These are phyloP conservation scores for Euphydryas editha DNA, from an alignment of 2,888 invertebrate species.

Conservation along the genomic window DNA sequence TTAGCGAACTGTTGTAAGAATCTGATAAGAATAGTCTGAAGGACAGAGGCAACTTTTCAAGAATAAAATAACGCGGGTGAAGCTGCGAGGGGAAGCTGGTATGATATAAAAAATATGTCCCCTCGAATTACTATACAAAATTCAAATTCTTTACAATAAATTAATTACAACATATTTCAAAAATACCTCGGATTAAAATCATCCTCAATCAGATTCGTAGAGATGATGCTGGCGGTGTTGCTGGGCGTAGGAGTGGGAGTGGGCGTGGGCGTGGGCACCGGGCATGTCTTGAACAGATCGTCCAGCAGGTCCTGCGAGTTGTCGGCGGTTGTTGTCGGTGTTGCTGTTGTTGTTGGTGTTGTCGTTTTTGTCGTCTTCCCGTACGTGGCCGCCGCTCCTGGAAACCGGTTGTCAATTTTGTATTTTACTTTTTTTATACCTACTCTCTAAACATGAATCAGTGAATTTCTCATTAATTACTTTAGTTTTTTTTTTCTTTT, in stretches of 20 bases:
- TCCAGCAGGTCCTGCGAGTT: slow-evolving; percentile 77
- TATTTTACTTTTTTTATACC: background rate
- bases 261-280: slow-evolving; percentile 47
- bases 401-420: background rate
- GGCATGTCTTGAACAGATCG: slow-evolving; percentile 83
- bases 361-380: slow-evolving; percentile 37
- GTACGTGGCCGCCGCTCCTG: slow-evolving; percentile 68
- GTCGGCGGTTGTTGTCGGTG: slow-evolving; percentile 38
- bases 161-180: too few relatives aligned
- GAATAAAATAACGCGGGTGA: too few relatives aligned
- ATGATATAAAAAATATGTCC: too few relatives aligned
- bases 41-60: too few relatives aligned
- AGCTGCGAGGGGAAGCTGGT: too few relatives aligned
- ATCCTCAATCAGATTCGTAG: slow-evolving; percentile 64
- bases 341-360: slow-evolving; percentile 32
- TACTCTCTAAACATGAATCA: too few relatives aligned
- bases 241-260: background rate
- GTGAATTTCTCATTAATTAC: too few relatives aligned
- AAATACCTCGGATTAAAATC: slow-evolving; percentile 86
- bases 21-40: too few relatives aligned
- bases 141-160: too few relatives aligned
- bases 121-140: too few relatives aligned
- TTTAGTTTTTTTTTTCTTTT: too few relatives aligned
- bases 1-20: too few relatives aligned
- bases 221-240: background rate